Percentiles rank a stretch among this genome's conserved stretches.
Evolutionary conservation across 2,797 vertebrate species (phyloP).

Genomic region (Austrolebias charrua): DNA sequence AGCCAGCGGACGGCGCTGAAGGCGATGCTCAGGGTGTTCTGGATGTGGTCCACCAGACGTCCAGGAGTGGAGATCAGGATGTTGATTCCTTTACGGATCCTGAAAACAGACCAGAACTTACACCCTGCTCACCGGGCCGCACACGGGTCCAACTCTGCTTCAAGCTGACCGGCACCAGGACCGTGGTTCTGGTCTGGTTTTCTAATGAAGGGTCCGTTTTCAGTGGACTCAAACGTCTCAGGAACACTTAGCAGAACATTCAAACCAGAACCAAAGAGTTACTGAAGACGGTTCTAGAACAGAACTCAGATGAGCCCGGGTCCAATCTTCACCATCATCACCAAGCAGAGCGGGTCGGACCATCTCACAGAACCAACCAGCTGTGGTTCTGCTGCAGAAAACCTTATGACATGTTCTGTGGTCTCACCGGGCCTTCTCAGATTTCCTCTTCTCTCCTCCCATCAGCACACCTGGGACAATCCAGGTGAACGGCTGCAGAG

Average conservation of each 20-base stretch:
- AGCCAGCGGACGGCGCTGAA: constrained; percentile 87
- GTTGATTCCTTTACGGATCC: constrained; percentile 94
- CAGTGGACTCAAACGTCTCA: no score
- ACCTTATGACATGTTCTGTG: no score
- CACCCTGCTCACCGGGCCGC: no score
- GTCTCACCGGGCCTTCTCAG: constrained; percentile 92
- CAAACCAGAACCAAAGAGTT: neutral
- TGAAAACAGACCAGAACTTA: constrained; percentile 50
- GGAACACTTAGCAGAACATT: no score
- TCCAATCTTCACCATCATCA: no score
- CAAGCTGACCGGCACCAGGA: neutral
- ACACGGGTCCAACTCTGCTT: neutral
- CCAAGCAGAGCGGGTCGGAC: no score
- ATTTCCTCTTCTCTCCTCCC: constrained; percentile 97
- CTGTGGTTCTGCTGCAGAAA: no score
- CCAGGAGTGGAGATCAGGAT: constrained; percentile 93
- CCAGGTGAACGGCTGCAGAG: constrained; percentile 84
- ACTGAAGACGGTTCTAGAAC: no score
- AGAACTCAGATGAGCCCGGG: no score
- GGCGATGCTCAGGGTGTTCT: constrained; percentile 87
- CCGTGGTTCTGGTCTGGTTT: neutral
- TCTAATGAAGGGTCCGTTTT: no score
- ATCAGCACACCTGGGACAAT: constrained; percentile 94
- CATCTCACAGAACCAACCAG: no score
- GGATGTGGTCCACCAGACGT: constrained; percentile 93